Conservation (phyloP, 1,140 invertebrate species). For the Mactra quadrangularis region DNA sequence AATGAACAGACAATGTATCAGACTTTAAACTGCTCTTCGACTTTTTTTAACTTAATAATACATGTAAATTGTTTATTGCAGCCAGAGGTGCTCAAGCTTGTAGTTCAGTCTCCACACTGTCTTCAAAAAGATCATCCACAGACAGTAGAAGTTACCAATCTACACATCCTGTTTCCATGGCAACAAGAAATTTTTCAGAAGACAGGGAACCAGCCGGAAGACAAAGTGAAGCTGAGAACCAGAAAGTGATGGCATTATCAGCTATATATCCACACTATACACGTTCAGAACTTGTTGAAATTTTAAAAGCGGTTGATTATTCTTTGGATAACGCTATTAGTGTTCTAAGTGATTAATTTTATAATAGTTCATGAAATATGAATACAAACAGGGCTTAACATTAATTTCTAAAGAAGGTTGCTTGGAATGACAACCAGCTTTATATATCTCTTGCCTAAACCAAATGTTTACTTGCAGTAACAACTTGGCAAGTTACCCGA, state of each 20-base stretch:
- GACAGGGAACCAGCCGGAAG: neutral
- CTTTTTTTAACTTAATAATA: too few species aligned
- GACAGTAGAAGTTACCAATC: neutral
- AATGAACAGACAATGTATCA: too few species aligned
- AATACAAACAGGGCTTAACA: too few species aligned
- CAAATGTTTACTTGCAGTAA: too few species aligned
- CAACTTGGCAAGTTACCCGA: too few species aligned
- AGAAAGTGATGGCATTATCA: neutral
- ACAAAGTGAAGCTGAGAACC: neutral
- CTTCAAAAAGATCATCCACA: neutral
- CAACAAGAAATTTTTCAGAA: neutral
- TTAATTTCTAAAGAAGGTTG: too few species aligned
- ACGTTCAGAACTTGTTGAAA: neutral
- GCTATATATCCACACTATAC: conserved; percentile 27
- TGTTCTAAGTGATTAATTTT: neutral
- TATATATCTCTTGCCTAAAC: too few species aligned
- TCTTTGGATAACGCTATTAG: conserved; percentile 4
- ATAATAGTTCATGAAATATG: too few species aligned
- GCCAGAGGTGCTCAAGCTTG: neutral
- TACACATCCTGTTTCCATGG: neutral
- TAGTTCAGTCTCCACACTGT: neutral
- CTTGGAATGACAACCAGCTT: too few species aligned
- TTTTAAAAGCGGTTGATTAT: conserved; percentile 11
- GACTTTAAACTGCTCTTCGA: too few species aligned
- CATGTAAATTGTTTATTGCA: too few species aligned